These are phyloP conservation scores for Pseudomyrmex pallidus DNA, from an alignment of 1,140 invertebrate species.

Conservation along the genomic window DNA sequence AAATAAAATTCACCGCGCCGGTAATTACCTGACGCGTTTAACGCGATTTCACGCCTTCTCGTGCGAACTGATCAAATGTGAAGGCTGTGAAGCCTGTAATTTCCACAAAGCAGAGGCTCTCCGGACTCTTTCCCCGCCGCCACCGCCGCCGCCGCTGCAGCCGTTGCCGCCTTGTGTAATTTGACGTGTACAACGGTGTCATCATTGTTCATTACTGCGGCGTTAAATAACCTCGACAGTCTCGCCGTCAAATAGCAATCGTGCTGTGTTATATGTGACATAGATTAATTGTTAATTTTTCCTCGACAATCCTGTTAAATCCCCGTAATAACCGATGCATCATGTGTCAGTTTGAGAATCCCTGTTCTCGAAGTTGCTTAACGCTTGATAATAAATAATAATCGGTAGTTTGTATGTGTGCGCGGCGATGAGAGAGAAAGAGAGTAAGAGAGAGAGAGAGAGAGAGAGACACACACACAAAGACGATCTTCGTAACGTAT, in stretches of 20 bases:
- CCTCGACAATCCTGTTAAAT: not conserved
- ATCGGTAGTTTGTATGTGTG: not conserved
- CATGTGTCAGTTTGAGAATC: constrained; percentile 11
- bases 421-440: not conserved
- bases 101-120: constrained; percentile 48
- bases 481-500: constrained; percentile 8
- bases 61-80: constrained; percentile 50
- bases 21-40: constrained; percentile 59
- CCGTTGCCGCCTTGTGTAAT: constrained; percentile 34
- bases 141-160: not conserved
- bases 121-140: constrained; percentile 14
- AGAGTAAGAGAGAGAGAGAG: too few relatives aligned
- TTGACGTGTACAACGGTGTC: constrained; percentile 51
- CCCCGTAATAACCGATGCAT: not conserved
- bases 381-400: constrained; percentile 32
- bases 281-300: constrained; percentile 27
- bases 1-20: constrained; percentile 31
- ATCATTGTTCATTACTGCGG: constrained; percentile 49
- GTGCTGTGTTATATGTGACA: too few relatives aligned
- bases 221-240: constrained; percentile 2
- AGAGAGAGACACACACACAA: not conserved
- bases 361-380: not conserved
- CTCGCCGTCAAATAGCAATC: constrained; percentile 13
- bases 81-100: constrained; percentile 48
- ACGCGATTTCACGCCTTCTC: constrained; percentile 55